These are phyloP conservation scores for Palythoa caribaeorum DNA, from an alignment of 92 coral and sea anemone species.

Conservation along the genomic window DNA sequence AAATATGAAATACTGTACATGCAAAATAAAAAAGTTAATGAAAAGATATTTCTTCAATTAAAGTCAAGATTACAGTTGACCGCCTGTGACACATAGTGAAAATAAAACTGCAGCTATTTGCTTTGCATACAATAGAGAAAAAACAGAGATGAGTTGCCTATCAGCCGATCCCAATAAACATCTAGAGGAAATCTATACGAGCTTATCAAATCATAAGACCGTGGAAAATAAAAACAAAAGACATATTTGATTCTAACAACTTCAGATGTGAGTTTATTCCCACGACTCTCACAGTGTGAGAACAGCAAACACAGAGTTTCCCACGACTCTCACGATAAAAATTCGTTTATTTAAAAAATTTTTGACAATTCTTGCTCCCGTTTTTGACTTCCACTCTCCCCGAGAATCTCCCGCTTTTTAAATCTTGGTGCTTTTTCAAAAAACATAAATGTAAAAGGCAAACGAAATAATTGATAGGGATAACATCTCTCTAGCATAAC, in stretches of 20 bases:
- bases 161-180: neutral
- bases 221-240: neutral
- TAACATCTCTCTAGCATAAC: no score
- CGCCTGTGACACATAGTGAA: no score
- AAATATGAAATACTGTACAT: neutral
- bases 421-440: no score
- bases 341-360: neutral
- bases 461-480: no score
- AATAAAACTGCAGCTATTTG: neutral
- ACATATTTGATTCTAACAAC: neutral
- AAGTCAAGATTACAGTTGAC: neutral
- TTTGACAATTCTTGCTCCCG: neutral
- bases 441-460: no score
- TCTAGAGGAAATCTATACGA: neutral
- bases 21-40: neutral
- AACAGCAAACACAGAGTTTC: neutral
- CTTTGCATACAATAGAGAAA: neutral
- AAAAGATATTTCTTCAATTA: neutral
- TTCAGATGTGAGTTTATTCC: neutral
- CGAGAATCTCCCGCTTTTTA: no score
- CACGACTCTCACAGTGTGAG: constrained; percentile 35
- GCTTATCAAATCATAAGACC: neutral
- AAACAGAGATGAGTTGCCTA: neutral
- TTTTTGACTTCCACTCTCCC: no score
- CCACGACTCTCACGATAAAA: constrained; percentile 15